Evolutionary conservation across 2,113 vertebrate genomes (phyloP), one percentile per base, ranked within the genome.

Genomic region (Vireo altiloquus): DNA sequence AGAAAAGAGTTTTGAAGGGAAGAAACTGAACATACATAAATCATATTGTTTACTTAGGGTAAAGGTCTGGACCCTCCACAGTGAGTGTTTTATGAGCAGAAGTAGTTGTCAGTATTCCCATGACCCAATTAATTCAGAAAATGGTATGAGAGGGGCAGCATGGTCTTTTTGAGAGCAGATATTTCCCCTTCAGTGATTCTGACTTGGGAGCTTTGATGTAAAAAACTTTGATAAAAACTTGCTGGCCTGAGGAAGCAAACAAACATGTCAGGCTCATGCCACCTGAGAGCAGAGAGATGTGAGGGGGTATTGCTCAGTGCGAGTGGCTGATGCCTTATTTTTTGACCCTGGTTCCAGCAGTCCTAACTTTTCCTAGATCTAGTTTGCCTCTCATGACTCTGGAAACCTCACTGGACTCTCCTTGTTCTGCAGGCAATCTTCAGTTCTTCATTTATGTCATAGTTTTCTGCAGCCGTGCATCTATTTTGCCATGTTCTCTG

Each of bases 71-170:
- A 50, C 24, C 18, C 16, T 77, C 11, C 50, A 28, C n/a, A 49
- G 23, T 22, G 44, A 81, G 18, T 20, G 5, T 17, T 83, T 82
- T 81, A 40, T 3, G 11, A 65, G 28, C 28, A 82, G 60, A 39
- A 82, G 16, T 52, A 53, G 27, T 52, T 59, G 15, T n/a, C 33
- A 60, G 30, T 63, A 57, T 17, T 70, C 12, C 23, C 18, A 61
- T 1, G 3, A 66, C 9, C 9, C 20, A 52, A 9, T 59, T 69
- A 9, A 40, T 39, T 53, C 9, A 75, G 47, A 61, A 89, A 94
- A 59, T 2, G 2, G 21, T 21, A 39, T 1, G 2, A 63, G 23
- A 66, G 10, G 5, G 24, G 7, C 10, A 46, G 6, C 0, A 0
- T 5, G 7, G 7, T 33, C 17, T 7, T 2, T 42, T 25, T 10